These are phyloP conservation scores for Lophura nycthemera DNA, from an alignment of 2,113 vertebrate species.

Conservation along the genomic window DNA sequence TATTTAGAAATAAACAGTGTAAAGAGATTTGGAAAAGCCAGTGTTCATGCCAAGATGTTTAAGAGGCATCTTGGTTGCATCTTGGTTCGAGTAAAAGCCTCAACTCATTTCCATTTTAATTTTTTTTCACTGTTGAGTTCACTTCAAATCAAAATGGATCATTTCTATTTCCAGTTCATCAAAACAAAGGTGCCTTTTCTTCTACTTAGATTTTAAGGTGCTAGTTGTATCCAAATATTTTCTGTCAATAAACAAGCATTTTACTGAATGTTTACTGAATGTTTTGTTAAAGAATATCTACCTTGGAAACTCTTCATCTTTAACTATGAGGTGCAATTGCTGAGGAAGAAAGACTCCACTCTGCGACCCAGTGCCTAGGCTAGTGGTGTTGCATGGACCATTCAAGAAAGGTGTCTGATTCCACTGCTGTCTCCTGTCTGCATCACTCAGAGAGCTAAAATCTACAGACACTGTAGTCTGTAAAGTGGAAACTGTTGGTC, in stretches of 20 bases:
- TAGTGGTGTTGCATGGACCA: background rate
- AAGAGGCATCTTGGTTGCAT: constrained; percentile 60
- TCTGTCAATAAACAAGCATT: background rate
- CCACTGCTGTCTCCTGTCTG: background rate
- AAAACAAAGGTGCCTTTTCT: background rate
- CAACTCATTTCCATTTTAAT: constrained; percentile 5
- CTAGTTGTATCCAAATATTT: background rate
- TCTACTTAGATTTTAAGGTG: background rate
- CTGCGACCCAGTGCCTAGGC: background rate
- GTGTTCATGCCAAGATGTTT: constrained; percentile 41
- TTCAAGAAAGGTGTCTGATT: background rate
- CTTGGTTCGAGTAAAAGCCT: constrained; percentile 52
- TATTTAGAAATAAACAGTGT: constrained; percentile 64
- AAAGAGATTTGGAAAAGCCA: constrained; percentile 52
- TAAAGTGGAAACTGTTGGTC: background rate
- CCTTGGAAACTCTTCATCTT: background rate
- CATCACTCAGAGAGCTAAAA: background rate
- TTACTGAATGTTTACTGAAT: background rate
- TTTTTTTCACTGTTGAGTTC: background rate
- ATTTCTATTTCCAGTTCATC: background rate
- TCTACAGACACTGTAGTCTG: background rate
- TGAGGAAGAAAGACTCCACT: background rate
- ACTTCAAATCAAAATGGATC: background rate
- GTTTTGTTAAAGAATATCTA: background rate
- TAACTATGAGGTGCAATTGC: background rate